A percentile compares a stretch with the other conserved stretches of the same genome.
Conservation (phyloP, 2,113 vertebrate genomes). For the Dinomys branickii region DNA sequence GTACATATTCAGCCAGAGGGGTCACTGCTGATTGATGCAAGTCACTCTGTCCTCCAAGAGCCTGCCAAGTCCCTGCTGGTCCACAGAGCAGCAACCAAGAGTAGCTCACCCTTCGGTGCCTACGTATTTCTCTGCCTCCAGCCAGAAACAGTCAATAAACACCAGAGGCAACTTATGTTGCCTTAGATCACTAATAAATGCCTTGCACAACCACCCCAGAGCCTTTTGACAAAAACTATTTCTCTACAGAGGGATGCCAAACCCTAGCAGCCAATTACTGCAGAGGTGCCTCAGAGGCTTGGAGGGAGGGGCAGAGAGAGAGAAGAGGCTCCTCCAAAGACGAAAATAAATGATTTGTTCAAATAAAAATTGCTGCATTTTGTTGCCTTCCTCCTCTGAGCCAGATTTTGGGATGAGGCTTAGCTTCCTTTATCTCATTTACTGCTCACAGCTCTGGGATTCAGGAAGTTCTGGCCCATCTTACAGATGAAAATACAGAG, state of each 20-base stretch:
- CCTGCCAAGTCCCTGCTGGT: slow-evolving; percentile 75
- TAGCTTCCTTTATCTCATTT: not conserved
- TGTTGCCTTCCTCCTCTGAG: not conserved
- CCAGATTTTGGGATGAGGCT: not conserved
- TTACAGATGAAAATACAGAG: not conserved
- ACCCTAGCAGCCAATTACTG: slow-evolving; percentile 62
- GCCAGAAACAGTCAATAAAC: slow-evolving; percentile 79
- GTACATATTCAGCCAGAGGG: slow-evolving; percentile 80
- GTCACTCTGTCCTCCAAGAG: slow-evolving; percentile 71
- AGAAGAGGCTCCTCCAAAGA: not conserved
- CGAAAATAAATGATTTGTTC: not conserved
- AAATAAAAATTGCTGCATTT: not conserved
- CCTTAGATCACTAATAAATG: slow-evolving; percentile 79
- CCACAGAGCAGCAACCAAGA: slow-evolving; percentile 52
- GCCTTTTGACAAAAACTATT: slow-evolving; percentile 68
- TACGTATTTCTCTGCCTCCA: slow-evolving; percentile 71
- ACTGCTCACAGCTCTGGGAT: not conserved
- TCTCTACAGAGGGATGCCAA: slow-evolving; percentile 70
- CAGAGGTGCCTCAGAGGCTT: slow-evolving; percentile 46
- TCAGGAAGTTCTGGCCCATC: not conserved
- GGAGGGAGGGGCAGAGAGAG: slow-evolving; percentile 12
- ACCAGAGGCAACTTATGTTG: slow-evolving; percentile 79
- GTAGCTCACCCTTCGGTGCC: slow-evolving; percentile 75
- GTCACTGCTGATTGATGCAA: slow-evolving; percentile 79
- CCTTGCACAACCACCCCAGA: slow-evolving; percentile 67